Conservation (phyloP, 2,797 vertebrate genomes). For the Sarcophilus harrisii region DNA sequence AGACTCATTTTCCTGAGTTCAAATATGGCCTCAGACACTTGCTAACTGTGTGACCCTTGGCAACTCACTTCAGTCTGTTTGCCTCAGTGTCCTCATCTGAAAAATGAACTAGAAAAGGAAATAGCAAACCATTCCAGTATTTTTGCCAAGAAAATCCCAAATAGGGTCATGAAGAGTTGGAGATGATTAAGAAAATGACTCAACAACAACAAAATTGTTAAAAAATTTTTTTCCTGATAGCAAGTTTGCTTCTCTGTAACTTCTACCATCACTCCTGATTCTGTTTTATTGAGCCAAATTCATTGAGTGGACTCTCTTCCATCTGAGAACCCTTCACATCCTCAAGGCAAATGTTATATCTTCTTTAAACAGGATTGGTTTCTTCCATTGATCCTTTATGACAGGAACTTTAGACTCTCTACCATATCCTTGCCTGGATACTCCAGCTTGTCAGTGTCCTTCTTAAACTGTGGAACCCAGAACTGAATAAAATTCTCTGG, state of each 20-base stretch:
- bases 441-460: not conserved
- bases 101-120: not conserved
- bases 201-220: not conserved
- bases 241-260: not conserved
- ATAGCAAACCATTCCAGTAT: not conserved
- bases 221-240: not conserved
- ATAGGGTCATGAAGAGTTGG: not conserved
- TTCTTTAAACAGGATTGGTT: not conserved
- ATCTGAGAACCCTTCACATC: not conserved
- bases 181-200: not conserved
- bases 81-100: not conserved
- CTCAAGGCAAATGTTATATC: not conserved
- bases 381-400: not conserved
- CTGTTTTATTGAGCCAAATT: not conserved
- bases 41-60: not conserved
- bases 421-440: not conserved
- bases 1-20: not conserved
- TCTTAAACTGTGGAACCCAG: not conserved
- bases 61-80: not conserved
- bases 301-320: not conserved
- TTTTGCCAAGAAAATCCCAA: not conserved
- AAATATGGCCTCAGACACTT: not conserved
- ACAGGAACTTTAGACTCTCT: not conserved
- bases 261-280: not conserved
- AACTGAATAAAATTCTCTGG: not conserved